Conservation (phyloP, 2,113 vertebrate genomes). For the Oxyruncus cristatus region DNA sequence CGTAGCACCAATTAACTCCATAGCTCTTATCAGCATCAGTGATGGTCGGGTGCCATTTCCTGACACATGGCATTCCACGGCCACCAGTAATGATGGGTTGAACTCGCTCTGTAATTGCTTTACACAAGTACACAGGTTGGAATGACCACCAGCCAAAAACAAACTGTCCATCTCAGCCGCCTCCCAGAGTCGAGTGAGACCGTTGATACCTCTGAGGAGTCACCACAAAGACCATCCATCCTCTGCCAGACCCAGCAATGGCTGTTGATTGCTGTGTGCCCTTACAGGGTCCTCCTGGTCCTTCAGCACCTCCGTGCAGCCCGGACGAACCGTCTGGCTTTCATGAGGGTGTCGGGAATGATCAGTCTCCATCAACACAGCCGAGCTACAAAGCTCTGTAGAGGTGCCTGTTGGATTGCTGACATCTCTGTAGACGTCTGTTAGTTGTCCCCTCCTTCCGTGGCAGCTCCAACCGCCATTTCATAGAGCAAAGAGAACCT, state of each 20-base stretch:
- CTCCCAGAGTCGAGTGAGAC: not conserved
- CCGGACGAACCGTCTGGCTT: not conserved
- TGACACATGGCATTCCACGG: conserved; percentile 25
- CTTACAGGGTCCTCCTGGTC: not conserved
- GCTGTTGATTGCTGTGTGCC: not conserved
- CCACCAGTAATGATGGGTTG: conserved; percentile 6
- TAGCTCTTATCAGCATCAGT: not conserved
- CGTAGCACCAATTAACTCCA: not conserved
- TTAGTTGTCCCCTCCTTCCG: not conserved
- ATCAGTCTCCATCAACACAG: rapidly evolving
- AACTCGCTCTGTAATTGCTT: not conserved
- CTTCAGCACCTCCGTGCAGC: not conserved
- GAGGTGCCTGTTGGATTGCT: not conserved
- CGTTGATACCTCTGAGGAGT: not conserved
- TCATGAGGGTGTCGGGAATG: not conserved
- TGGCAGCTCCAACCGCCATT: not conserved
- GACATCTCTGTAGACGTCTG: not conserved
- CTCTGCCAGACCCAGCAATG: not conserved
- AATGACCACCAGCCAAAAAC: not conserved
- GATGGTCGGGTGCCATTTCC: not conserved
- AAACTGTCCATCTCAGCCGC: not conserved
- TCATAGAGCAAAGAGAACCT: not conserved
- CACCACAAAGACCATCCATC: not conserved
- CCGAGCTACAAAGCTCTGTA: not conserved
- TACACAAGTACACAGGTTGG: not conserved